Evolutionary conservation across 2,888 invertebrate genomes (phyloP).

Genomic region (Barypeithes pellucidus): DNA sequence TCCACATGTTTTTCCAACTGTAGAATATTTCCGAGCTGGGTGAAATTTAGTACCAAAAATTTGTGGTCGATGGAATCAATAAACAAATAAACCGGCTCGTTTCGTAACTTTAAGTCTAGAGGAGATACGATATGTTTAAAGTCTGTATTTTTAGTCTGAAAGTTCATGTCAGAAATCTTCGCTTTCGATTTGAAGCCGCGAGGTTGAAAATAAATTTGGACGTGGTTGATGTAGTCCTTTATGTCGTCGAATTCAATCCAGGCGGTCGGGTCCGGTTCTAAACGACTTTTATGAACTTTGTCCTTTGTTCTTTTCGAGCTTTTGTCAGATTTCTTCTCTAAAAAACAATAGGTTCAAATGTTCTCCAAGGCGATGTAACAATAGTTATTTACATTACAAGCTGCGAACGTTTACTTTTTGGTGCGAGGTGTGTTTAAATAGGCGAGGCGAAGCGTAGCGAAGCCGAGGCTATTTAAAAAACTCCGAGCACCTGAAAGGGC

Average conservation of each 20-base stretch:
- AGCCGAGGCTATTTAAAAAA: no score
- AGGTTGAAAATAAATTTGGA: constrained; percentile 65
- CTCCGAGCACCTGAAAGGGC: no score
- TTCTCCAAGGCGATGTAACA: no score
- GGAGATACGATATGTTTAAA: constrained; percentile 56
- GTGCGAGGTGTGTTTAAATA: no score
- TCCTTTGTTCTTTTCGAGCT: constrained; percentile 34
- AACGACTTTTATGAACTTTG: constrained; percentile 7
- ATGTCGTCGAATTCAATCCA: constrained; percentile 65
- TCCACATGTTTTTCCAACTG: constrained; percentile 33
- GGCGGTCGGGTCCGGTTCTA: constrained; percentile 59
- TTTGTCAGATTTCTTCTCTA: constrained; percentile 51
- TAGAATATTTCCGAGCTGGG: constrained; percentile 59
- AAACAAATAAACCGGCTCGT: constrained; percentile 65
- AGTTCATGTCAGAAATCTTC: constrained; percentile 59
- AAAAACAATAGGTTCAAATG: no score
- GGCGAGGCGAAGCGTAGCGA: no score
- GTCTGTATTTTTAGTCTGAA: constrained; percentile 21
- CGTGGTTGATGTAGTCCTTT: constrained; percentile 54
- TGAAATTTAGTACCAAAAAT: constrained; percentile 62
- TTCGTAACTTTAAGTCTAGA: constrained; percentile 56
- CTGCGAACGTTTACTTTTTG: no score
- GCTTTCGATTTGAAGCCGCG: constrained; percentile 60
- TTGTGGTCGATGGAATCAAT: constrained; percentile 64
- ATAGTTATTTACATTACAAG: no score